These are phyloP conservation scores for Natrix natrix DNA, from an alignment of 2,797 vertebrate genomes.

Conservation along the genomic window DNA sequence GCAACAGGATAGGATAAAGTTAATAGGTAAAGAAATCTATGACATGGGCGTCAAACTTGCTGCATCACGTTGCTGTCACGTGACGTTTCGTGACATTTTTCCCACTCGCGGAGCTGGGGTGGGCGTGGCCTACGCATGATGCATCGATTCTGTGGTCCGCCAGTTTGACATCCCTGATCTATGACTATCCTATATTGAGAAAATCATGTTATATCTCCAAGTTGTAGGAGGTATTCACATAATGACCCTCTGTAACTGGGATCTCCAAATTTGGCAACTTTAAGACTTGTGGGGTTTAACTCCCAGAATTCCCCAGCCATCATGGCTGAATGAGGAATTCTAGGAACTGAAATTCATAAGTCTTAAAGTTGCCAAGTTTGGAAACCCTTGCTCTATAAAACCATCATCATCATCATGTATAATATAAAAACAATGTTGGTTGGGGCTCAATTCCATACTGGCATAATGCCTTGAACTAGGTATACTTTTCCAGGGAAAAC, in stretches of 20 bases:
- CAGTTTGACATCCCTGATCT: background rate
- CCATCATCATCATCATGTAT: background rate
- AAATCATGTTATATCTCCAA: background rate
- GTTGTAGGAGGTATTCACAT: background rate
- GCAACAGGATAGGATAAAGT: background rate
- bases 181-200: background rate
- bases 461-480: background rate
- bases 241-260: background rate
- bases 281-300: no score
- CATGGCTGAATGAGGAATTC: background rate
- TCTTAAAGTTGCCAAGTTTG: background rate
- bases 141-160: no score
- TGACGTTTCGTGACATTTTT: no score
- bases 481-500: background rate
- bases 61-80: no score
- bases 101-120: no score
- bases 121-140: no score
- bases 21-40: background rate
- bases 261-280: background rate
- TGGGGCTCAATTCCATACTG: background rate
- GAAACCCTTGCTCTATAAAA: background rate
- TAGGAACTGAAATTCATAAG: background rate
- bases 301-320: no score
- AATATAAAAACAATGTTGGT: background rate
- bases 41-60: no score